Conservation (phyloP, 2,113 vertebrate species). For the Cichladusa arquata region DNA sequence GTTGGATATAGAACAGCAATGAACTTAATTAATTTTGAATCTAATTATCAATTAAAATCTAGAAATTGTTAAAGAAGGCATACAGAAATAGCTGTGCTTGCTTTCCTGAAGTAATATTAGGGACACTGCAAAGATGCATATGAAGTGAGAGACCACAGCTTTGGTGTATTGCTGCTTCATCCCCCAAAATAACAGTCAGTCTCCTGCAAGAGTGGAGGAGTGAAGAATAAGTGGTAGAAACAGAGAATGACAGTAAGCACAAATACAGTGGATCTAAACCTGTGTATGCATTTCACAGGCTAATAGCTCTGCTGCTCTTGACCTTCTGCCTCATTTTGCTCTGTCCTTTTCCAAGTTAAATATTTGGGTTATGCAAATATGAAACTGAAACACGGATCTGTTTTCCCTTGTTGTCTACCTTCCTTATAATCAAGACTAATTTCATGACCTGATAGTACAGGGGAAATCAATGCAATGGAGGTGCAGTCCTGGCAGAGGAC, state of each 20-base stretch:
- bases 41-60: neutral
- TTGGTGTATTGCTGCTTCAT: neutral
- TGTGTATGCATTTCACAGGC: neutral
- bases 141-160: neutral
- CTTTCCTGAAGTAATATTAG: neutral
- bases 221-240: neutral
- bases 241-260: neutral
- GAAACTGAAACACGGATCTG: neutral
- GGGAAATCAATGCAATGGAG: neutral
- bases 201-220: neutral
- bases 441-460: neutral
- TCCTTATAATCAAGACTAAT: neutral
- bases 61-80: neutral
- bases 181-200: neutral
- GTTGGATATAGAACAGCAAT: neutral
- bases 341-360: neutral
- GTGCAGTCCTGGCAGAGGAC: neutral
- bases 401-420: neutral
- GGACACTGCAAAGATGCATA: neutral
- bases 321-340: neutral
- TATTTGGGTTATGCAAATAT: neutral
- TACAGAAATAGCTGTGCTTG: neutral
- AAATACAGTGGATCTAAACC: neutral
- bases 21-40: neutral
- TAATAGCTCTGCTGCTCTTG: neutral